Conservation (phyloP, 2,888 invertebrate genomes). For the Camponotus fellah region DNA sequence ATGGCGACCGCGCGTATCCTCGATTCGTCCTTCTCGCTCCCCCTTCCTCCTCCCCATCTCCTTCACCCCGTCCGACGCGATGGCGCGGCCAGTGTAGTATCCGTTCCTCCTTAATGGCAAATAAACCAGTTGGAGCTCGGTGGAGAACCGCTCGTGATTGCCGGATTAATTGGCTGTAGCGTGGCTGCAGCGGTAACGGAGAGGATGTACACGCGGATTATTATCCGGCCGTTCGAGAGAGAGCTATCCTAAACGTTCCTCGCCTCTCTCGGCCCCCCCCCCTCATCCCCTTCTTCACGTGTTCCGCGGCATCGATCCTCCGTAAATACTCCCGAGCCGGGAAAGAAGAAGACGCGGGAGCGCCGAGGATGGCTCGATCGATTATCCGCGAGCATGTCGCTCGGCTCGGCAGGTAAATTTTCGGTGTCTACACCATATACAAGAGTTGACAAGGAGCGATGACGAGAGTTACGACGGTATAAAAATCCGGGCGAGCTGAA, state of each 20-base stretch:
- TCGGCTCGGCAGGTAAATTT: constrained; percentile 21
- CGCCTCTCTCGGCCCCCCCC: constrained; percentile 16
- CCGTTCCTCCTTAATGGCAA: constrained; percentile 77
- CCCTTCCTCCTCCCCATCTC: constrained; percentile 40
- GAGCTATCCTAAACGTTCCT: constrained; percentile 76
- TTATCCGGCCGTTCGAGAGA: constrained; percentile 73
- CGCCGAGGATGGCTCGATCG: constrained; percentile 49
- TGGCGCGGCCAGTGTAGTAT: constrained; percentile 71
- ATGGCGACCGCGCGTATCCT: constrained; percentile 68
- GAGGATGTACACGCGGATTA: constrained; percentile 75
- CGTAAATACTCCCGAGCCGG: constrained; percentile 43
- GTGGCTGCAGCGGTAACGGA: constrained; percentile 75
- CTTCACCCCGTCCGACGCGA: constrained; percentile 53
- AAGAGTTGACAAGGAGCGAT: neutral
- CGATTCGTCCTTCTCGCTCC: constrained; percentile 62
- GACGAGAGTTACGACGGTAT: neutral
- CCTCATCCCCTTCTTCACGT: neutral
- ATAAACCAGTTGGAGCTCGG: constrained; percentile 79
- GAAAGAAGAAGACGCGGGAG: constrained; percentile 54
- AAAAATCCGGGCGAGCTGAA: constrained; percentile 25
- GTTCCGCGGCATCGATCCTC: constrained; percentile 51
- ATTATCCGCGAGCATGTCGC: constrained; percentile 44
- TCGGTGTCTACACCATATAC: constrained; percentile 5
- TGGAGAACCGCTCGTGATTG: constrained; percentile 80
- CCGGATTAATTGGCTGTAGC: constrained; percentile 83